Evolutionary conservation across 2,888 invertebrate species (phyloP).

Genomic region (Leptogaster cylindrica): DNA sequence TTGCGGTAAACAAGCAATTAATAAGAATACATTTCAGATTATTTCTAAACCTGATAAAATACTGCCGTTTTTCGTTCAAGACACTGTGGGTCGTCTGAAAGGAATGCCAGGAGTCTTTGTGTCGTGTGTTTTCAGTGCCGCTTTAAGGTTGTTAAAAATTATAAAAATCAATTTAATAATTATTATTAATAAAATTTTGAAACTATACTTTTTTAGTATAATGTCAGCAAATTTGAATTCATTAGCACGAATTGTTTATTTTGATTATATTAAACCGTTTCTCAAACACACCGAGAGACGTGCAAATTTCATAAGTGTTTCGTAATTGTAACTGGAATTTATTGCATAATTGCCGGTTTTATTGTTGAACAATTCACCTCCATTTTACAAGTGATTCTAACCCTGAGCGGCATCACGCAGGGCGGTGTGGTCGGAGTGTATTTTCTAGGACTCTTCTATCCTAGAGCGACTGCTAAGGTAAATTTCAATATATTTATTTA

Average conservation of each 20-base stretch:
- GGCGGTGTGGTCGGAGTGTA: constrained; percentile 72
- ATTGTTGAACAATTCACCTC: constrained; percentile 62
- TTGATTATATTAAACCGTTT: constrained; percentile 64
- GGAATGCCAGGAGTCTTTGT: constrained; percentile 69
- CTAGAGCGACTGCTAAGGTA: constrained; percentile 65
- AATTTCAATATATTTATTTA: no score
- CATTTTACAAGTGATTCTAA: constrained; percentile 63
- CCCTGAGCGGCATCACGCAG: constrained; percentile 63
- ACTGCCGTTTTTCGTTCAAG: constrained; percentile 67
- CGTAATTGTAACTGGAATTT: constrained; percentile 63
- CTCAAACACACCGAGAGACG: constrained; percentile 60
- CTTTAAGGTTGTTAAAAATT: constrained; percentile 60
- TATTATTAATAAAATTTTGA: no score
- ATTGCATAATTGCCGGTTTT: constrained; percentile 67
- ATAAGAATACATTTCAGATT: no score
- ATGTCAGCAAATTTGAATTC: constrained; percentile 68
- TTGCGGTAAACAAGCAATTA: no score
- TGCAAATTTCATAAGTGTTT: constrained; percentile 62
- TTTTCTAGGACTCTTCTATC: constrained; percentile 71
- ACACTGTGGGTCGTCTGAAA: constrained; percentile 62
- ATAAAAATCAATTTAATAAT: neutral
- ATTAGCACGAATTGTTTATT: constrained; percentile 65
- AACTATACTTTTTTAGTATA: constrained; percentile 61
- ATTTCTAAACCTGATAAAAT: constrained; percentile 63
- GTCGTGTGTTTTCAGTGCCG: constrained; percentile 68